Evolutionary conservation across 1,140 invertebrate species (phyloP).

Genomic region (Manduca sexta): DNA sequence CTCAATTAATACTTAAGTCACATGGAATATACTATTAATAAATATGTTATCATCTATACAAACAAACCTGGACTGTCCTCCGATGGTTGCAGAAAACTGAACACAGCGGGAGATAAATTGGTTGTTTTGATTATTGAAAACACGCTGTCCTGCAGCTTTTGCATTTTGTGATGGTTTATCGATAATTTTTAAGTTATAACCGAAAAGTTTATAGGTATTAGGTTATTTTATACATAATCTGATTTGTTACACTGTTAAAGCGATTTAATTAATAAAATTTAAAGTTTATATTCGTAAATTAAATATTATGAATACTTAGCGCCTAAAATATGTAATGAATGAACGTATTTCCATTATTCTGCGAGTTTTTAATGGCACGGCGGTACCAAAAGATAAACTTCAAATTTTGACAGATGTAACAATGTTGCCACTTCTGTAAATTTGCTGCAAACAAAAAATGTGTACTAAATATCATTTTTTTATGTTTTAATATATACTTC

Average conservation of each 20-base stretch:
- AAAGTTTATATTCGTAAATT: not conserved
- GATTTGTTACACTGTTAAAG: not conserved
- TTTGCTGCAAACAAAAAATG: no score
- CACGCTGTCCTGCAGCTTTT: constrained; percentile 63
- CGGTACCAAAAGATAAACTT: constrained; percentile 3
- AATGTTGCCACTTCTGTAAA: not conserved
- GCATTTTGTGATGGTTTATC: constrained; percentile 28
- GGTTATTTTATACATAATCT: constrained; percentile 4
- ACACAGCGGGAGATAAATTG: constrained; percentile 62
- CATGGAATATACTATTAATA: constrained; percentile 14
- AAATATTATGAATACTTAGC: not conserved
- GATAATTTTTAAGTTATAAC: constrained; percentile 2
- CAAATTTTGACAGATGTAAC: not conserved
- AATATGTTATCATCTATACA: constrained; percentile 19
- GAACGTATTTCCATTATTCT: not conserved
- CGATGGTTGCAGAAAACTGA: constrained; percentile 61
- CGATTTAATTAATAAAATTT: not conserved
- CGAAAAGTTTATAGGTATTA: not conserved
- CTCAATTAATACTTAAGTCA: constrained; percentile 6
- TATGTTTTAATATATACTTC: no score
- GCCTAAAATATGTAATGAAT: not conserved
- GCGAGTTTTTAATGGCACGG: constrained; percentile 7
- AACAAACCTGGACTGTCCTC: constrained; percentile 51
- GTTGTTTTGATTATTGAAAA: constrained; percentile 63
- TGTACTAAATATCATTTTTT: no score